Evolutionary conservation across 2,797 vertebrate genomes (phyloP), one percentile per base, ranked within the genome.

Genomic region (Remorina albescens): DNA sequence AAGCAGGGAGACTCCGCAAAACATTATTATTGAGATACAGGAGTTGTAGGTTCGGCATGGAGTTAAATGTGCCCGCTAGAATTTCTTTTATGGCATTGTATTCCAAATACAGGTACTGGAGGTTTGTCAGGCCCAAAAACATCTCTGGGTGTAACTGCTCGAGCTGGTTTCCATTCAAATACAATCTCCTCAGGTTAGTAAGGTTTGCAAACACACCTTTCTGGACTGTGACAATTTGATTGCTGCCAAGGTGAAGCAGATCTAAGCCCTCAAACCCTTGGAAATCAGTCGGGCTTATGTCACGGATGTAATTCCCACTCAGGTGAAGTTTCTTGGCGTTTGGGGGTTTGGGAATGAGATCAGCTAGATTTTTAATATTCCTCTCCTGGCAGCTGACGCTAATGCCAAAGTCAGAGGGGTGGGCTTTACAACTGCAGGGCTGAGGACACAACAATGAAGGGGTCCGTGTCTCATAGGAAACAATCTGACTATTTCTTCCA

Each of bases 21-120:
- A 99, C 95, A 11, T 99, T 99, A 83, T 99, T 99, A 92, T 99
- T 99, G 74, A 99, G 93, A 89, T 99, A 99, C n/a, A 99, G 93
- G 76, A 99, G 93, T 83, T 99, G 98, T 54, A 99, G 92, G 84
- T 97, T 99, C 63, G 97, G 96, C 97, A 99, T 97, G 2, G 96
- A 95, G 87, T 98, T 96, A 92, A 99, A 99, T 4, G 98, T 98
- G 59, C 97, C 96, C 0, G 97, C 97, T 86, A 97, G 89, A 74
- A 99, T 96, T 94, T 99, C 98, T 91, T 95, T 97, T 87, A 99
- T 99, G 91, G 97, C 93, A 92, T 99, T 99, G 94, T 99, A 99
- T 95, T 99, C 98, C 96, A 99, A 94, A 91, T 98, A 99, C 44
- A 99, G 94, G 92, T 99, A 99, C 66, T 99, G 98, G 65, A 99